Conservation (phyloP, 2,888 invertebrate species). For the Stenotaenia linearis region DNA sequence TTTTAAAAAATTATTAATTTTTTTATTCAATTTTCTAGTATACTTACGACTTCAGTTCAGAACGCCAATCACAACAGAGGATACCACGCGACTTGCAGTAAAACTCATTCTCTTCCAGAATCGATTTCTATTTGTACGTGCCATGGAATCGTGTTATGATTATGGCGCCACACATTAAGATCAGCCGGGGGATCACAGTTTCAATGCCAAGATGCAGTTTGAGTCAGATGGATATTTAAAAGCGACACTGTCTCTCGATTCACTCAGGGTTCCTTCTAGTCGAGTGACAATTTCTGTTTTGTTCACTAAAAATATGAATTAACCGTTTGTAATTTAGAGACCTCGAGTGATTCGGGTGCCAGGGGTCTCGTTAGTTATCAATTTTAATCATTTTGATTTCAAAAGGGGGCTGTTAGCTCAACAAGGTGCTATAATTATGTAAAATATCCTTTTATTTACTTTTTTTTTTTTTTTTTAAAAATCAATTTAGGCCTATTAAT, state of each 20-base stretch:
- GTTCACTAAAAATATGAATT: not conserved
- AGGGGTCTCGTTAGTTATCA: not conserved
- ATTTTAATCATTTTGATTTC: not conserved
- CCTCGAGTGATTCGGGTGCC: not conserved
- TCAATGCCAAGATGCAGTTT: not conserved
- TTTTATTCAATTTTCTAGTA: slow-evolving; percentile 30
- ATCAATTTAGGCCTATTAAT: too few relatives aligned
- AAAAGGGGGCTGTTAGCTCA: not conserved
- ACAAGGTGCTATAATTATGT: not conserved
- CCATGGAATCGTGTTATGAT: not conserved
- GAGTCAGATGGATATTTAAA: not conserved
- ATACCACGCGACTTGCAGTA: slow-evolving; percentile 24
- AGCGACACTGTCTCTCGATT: not conserved
- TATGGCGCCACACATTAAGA: not conserved
- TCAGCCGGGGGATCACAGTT: not conserved
- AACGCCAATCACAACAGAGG: slow-evolving; percentile 33
- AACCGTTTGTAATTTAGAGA: not conserved
- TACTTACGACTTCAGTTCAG: slow-evolving; percentile 33
- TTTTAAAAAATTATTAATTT: not conserved
- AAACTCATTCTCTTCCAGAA: not conserved
- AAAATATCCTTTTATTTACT: not conserved
- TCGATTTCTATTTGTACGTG: not conserved
- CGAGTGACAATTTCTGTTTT: not conserved
- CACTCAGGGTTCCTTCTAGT: not conserved
- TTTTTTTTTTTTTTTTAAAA: not conserved